Base-by-base conservation (phyloP, 2,888 invertebrate genomes). In the Eupithecia tripunctaria region DNA sequence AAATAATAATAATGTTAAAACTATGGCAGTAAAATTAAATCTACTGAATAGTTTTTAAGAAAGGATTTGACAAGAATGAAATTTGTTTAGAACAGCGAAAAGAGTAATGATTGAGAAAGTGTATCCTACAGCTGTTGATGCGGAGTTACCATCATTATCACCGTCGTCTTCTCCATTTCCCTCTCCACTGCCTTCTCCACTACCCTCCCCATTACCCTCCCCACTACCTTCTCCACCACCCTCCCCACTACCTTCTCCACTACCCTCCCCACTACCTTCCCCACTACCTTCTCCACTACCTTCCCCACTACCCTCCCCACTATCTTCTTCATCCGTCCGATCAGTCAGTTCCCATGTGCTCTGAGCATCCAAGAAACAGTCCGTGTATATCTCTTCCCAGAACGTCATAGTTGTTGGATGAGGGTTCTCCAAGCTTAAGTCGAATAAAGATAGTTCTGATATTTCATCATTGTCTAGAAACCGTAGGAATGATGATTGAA, bases 311-410 rank as follows among this genome's bases (percentile, higher is more conserved):
- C 63, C 77, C 2, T 68, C 75, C 12, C 67, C 74, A 2, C 56
- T 74, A 21, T 25, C 64, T 64, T 64, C 64, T 38, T 38, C 64
- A 21, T 64, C 89, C 18, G 79, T 74, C 36, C 85, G 84, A 2
- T 84, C 83, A 27, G 41, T 75, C 63, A 88, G 67, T 6, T 80
- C 80, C 89, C 91, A 93, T 60, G 73, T 87, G 62, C 89, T 84
- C 74, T 84, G 77, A 41, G 93, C 92, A 76, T 93, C 93, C 15
- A 86, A 75, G 72, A 92, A 94, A 78, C 89, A 78, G 2, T 85
- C 78, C 4, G 76, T 76, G 75, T 93, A 93, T 70, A 93, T 87
- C 8, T 78, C 72, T 56, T 91, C 84, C 93, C 93, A 94, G 73
- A 93, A 93, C 0, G 73, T 67, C 8, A 91, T 64, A 2, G 82